Evolutionary conservation across 2,113 vertebrate species (phyloP).

Genomic region (Strix uralensis): DNA sequence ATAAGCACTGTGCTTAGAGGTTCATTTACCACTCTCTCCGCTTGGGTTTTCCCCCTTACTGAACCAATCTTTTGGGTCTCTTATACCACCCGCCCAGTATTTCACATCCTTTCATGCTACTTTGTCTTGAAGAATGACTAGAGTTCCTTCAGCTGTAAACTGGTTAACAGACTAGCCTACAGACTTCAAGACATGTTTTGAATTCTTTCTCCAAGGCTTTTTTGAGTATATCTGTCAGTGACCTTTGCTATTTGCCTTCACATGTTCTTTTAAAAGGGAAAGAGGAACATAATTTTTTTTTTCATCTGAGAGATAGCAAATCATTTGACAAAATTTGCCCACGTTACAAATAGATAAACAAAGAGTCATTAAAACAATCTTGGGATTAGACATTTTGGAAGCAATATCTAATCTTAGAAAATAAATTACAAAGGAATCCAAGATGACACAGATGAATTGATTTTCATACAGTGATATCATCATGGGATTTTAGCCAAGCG

Average conservation of each 20-base stretch:
- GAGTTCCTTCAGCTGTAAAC: not conserved
- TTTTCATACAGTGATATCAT: conserved; percentile 51
- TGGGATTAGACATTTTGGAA: conserved; percentile 25
- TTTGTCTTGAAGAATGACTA: not conserved
- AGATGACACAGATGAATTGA: conserved; percentile 51
- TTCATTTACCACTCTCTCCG: not conserved
- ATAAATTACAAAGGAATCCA: conserved; percentile 52
- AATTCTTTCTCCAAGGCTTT: not conserved
- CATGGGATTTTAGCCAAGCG: conserved; percentile 35
- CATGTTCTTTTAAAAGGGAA: not conserved
- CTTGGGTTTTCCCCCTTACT: not conserved
- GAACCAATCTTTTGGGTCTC: not conserved
- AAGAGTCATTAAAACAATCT: conserved; percentile 47
- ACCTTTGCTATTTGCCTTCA: not conserved
- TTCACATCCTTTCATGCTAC: not conserved
- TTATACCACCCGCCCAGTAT: not conserved
- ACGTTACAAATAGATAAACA: conserved; percentile 46
- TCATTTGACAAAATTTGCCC: not conserved
- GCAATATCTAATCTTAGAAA: conserved; percentile 54
- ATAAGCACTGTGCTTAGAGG: not conserved
- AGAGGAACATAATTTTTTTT: not conserved
- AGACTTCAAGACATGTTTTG: not conserved
- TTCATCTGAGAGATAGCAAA: not conserved
- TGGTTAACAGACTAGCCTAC: not conserved
- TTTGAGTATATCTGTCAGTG: not conserved